A percentile compares a stretch with the other conserved stretches of the same genome.
phyloP scores from a whole-genome alignment of 2,797 vertebrate genomes.

The Dromococcyx pavoninus region DNA sequence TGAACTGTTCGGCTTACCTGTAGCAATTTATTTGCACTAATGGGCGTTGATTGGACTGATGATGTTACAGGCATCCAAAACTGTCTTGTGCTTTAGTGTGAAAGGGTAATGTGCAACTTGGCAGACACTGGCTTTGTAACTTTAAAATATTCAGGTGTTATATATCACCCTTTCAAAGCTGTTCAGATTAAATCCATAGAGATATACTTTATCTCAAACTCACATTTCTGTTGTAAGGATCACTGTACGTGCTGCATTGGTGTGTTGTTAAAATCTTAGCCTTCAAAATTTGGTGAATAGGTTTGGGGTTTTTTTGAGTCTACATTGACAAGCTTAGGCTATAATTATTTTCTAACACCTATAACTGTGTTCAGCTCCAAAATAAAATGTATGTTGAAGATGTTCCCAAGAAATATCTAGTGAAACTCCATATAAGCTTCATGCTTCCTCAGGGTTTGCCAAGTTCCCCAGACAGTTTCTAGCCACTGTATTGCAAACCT shows the following conservation, averaged over 20 bases:
- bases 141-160: background rate
- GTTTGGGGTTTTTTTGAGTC: background rate
- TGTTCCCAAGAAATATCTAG: background rate
- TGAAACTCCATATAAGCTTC: background rate
- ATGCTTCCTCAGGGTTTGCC: background rate
- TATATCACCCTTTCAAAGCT: background rate
- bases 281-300: background rate
- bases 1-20: background rate
- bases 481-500: background rate
- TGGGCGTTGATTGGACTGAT: background rate
- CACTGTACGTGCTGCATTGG: fast-evolving
- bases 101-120: fast-evolving
- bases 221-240: background rate
- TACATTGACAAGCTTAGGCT: background rate
- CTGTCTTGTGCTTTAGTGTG: background rate
- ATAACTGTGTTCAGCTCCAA: background rate
- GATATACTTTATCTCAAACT: background rate
- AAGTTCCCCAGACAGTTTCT: background rate
- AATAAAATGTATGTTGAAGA: background rate
- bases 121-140: background rate
- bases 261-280: background rate
- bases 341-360: background rate
- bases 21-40: background rate
- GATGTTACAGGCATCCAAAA: background rate
- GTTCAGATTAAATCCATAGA: background rate